phyloP scores from a whole-genome alignment of 1,140 invertebrate species.

The Paraescarpia echinospica region DNA sequence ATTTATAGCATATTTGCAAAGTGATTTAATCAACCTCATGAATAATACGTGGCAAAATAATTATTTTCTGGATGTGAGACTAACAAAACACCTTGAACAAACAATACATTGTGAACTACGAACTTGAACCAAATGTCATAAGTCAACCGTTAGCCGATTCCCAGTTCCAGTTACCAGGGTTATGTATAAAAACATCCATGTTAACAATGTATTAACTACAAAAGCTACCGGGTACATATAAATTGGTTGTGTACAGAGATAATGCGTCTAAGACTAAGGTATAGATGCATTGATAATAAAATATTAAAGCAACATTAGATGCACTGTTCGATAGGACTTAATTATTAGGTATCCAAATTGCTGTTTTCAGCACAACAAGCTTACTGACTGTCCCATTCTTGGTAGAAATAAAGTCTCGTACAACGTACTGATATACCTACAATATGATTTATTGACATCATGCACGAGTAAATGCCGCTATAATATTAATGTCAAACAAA shows the following conservation, averaged over 20 bases:
- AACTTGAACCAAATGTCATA: not conserved
- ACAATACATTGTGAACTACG: not conserved
- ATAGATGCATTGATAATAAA: not conserved
- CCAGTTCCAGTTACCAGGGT: not conserved
- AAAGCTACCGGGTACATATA: not conserved
- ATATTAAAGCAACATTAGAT: not conserved
- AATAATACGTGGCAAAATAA: too few relatives aligned
- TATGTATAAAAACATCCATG: not conserved
- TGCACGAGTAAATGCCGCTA: not conserved
- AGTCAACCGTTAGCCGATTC: not conserved
- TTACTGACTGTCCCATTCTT: not conserved
- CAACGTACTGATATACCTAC: too few relatives aligned
- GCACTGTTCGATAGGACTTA: not conserved
- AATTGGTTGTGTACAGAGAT: too few relatives aligned
- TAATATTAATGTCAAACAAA: not conserved
- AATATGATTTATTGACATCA: not conserved
- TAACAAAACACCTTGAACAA: too few relatives aligned
- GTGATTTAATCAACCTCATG: too few relatives aligned
- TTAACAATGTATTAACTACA: not conserved
- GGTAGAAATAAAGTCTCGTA: not conserved
- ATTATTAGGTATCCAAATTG: not conserved
- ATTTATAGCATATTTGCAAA: too few relatives aligned
- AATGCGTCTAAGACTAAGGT: too few relatives aligned
- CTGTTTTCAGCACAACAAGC: not conserved
- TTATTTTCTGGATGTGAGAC: too few relatives aligned